These are phyloP conservation scores for Hyposmocoma kahamanoa DNA, from an alignment of 1,140 invertebrate genomes.

Conservation along the genomic window DNA sequence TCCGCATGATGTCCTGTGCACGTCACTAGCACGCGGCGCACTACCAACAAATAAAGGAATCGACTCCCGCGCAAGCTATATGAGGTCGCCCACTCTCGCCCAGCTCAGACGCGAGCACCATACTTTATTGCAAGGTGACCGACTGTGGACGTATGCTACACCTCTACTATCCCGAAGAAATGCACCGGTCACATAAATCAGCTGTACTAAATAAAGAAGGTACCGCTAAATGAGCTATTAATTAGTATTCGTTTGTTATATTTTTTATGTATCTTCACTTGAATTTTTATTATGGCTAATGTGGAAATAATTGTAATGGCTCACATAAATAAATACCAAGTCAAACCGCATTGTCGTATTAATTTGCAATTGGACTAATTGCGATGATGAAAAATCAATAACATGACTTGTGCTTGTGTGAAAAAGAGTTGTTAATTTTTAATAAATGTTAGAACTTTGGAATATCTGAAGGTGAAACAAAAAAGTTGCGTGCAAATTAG, in stretches of 20 bases:
- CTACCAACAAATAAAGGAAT: conserved; percentile 68
- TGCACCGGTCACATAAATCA: conserved; percentile 44
- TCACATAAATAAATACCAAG: no score
- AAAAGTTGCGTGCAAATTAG: no score
- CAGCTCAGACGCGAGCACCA: conserved; percentile 57
- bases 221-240: conserved; percentile 60
- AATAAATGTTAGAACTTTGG: no score
- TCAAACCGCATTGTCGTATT: no score
- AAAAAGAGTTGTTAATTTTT: no score
- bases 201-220: conserved; percentile 38
- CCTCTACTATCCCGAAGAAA: conserved; percentile 29
- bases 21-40: conserved; percentile 59
- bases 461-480: no score
- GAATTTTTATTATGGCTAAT: no score
- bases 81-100: conserved; percentile 69
- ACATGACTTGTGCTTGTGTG: no score
- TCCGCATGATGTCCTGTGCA: conserved; percentile 63
- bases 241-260: conserved; percentile 29
- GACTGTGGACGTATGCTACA: conserved; percentile 37
- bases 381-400: no score
- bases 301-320: no score
- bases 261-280: no score
- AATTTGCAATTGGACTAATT: no score
- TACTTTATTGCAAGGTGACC: conserved; percentile 66
- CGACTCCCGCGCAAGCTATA: conserved; percentile 61